Conservation (phyloP, 2,797 vertebrate species). For the Acanthiza pusilla region DNA sequence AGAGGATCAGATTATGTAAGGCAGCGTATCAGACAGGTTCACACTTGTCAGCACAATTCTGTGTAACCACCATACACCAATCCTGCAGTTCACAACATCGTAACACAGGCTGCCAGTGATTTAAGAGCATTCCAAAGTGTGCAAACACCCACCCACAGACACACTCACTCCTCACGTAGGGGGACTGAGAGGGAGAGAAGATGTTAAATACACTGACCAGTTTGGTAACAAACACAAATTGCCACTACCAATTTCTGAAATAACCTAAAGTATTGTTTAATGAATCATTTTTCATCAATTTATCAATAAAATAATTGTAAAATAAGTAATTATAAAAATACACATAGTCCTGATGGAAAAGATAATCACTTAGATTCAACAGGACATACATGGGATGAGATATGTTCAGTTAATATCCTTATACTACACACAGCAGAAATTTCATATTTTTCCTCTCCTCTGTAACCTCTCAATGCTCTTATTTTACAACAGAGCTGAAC, state of each 20-base stretch:
- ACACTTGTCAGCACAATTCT: background rate
- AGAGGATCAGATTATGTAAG: background rate
- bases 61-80: background rate
- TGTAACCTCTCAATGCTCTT: background rate
- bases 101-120: background rate
- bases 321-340: background rate
- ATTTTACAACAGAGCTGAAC: background rate
- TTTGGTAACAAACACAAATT: background rate
- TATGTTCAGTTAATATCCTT: background rate
- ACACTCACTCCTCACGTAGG: rapidly evolving
- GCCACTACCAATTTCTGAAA: background rate
- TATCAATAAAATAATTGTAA: background rate
- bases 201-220: background rate
- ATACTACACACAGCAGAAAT: background rate
- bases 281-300: background rate
- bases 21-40: background rate
- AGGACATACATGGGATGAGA: background rate
- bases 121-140: too few relatives aligned
- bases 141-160: background rate
- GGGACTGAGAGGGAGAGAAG: background rate
- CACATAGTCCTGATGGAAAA: background rate
- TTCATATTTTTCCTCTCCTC: background rate
- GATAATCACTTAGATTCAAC: background rate
- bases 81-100: background rate
- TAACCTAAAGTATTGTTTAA: background rate